Evolutionary conservation across 2,797 vertebrate genomes (phyloP), one percentile per base, ranked within the genome.

Genomic region (Premnoplex brunnescens): DNA sequence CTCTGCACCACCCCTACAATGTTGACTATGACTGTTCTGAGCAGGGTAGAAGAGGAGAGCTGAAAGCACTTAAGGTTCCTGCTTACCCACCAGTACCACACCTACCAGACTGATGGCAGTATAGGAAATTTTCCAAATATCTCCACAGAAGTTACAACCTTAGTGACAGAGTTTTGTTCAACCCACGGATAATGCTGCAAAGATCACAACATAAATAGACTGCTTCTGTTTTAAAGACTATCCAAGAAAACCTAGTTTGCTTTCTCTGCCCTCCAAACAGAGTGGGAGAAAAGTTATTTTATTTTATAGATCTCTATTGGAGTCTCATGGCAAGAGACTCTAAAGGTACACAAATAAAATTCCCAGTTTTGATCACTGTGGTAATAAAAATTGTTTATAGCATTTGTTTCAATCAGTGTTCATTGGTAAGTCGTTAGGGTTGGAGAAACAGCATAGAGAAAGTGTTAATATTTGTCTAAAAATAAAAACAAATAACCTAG

Each of bases 371-470:
- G 14, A 80, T 69, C 51, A 88, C 20, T 73, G 5, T 8, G 4
- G 7, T 24, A 87, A 75, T 48, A 63, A 63, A 58, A 84, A 79
- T 26, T 30, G 4, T 80, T 78, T 72, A 15, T 19, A 63, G 7
- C 6, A 56, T 73, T 92, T 93, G 12, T 60, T 88, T 60, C 41
- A 75, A 75, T 21, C 21, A 54, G 10, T 20, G 16, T 43, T 56
- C 0, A 0, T 39, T 86, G 41, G 0, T 41, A 87, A 89, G 13
- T 52, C 30, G 6, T 56, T 69, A 56, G 11, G 7, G 11, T 20
- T 75, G 30, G 27, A 91, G 24, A 85, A 91, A 73, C 3, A 66
- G n/a, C 17, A 64, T 16, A 68, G 4, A 78, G 28, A 64, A 62
- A 6, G 3, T 15, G 6, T 49, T 68, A 68, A 32, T 41, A 76